Evolutionary conservation across 2,888 invertebrate genomes (phyloP).

Genomic region (Sthenelais limicola): DNA sequence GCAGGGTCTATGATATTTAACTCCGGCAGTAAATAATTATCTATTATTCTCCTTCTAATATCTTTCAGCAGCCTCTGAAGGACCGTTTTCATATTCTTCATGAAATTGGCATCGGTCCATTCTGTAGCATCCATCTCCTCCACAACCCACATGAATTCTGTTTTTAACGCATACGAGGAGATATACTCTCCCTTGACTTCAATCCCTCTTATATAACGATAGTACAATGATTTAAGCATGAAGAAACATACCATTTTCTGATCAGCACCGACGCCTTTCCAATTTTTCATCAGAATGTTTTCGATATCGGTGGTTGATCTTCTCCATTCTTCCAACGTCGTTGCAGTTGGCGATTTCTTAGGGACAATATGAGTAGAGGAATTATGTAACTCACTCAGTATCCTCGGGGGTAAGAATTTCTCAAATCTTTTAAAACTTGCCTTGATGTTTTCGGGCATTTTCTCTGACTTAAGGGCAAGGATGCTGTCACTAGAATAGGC

Average conservation of each 20-base stretch:
- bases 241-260: constrained; percentile 1
- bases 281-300: constrained; percentile 1
- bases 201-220: neutral
- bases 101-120: constrained; percentile 1
- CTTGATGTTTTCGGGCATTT: neutral
- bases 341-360: neutral
- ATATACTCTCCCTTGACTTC: neutral
- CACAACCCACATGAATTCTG: constrained; percentile 5
- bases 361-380: constrained; percentile 15
- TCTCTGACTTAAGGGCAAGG: neutral
- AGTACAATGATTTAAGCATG: constrained; percentile 4
- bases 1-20: neutral
- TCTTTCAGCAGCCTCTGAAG: neutral
- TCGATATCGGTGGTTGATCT: neutral
- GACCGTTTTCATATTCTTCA: neutral
- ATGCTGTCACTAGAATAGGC: neutral
- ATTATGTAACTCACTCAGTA: too few relatives aligned
- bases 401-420: too few relatives aligned
- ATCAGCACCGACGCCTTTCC: too few relatives aligned
- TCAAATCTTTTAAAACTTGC: too few relatives aligned
- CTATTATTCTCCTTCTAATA: neutral
- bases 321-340: neutral
- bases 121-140: neutral
- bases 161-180: constrained; percentile 9
- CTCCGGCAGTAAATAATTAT: neutral